Conservation (phyloP, 2,888 invertebrate species). For the Dynastes grantii region DNA sequence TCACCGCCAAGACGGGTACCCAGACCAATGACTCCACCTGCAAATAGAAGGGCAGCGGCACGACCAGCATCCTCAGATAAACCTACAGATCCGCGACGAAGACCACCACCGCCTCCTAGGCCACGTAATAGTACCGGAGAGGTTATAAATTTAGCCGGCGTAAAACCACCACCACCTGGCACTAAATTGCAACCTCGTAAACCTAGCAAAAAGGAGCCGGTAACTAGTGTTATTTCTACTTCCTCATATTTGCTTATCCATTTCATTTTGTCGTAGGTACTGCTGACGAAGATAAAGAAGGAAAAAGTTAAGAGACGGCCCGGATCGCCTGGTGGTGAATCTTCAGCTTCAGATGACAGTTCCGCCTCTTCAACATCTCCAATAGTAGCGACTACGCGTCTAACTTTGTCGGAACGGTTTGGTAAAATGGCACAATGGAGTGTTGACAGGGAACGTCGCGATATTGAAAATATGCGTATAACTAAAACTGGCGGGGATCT, state of each 20-base stretch:
- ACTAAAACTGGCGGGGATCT: constrained; percentile 84
- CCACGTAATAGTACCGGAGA: constrained; percentile 73
- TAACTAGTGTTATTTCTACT: constrained; percentile 53
- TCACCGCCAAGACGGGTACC: constrained; percentile 74
- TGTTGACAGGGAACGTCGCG: constrained; percentile 81
- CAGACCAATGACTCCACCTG: constrained; percentile 72
- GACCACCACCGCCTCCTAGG: constrained; percentile 74
- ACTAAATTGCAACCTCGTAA: constrained; percentile 67
- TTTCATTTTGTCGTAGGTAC: constrained; percentile 59
- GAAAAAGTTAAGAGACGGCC: constrained; percentile 67
- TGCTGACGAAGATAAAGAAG: constrained; percentile 68
- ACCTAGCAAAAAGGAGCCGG: constrained; percentile 71
- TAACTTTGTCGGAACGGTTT: constrained; percentile 90
- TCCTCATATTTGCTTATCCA: background rate
- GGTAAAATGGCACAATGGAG: constrained; percentile 96
- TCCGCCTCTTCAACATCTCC: constrained; percentile 76
- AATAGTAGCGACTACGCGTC: constrained; percentile 75
- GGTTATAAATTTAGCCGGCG: constrained; percentile 67
- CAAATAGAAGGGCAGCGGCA: constrained; percentile 58
- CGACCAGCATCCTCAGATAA: constrained; percentile 63
- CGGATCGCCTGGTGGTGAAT: constrained; percentile 71
- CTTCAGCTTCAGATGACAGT: constrained; percentile 76
- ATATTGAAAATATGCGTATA: constrained; percentile 90
- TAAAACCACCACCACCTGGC: constrained; percentile 71
- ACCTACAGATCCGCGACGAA: constrained; percentile 70